Evolutionary conservation across 2,888 invertebrate species (phyloP).

Genomic region (Rhaphigaster nebulosa): DNA sequence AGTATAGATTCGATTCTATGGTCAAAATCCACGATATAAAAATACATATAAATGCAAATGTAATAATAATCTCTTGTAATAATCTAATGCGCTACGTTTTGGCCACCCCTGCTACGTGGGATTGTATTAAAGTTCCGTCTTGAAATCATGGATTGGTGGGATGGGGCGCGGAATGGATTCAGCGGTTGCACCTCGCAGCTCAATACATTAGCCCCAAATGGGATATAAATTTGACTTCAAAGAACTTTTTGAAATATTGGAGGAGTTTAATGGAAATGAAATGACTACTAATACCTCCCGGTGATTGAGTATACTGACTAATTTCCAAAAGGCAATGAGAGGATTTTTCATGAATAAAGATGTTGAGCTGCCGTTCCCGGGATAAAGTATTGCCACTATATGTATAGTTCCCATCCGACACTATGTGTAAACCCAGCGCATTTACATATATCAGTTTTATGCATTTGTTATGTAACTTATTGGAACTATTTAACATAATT

Average conservation of each 20-base stretch:
- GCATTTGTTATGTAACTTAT: background rate
- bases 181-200: background rate
- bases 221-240: conserved; percentile 15
- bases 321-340: conserved; percentile 16
- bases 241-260: background rate
- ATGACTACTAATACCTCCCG: background rate
- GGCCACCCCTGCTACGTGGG: no score
- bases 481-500: conserved; percentile 21
- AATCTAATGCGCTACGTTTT: no score
- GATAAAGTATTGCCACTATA: background rate
- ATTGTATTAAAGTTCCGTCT: background rate
- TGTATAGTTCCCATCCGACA: background rate
- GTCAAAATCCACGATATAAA: no score
- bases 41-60: no score
- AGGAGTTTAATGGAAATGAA: conserved; percentile 38
- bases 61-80: no score
- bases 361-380: background rate
- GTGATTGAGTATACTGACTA: conserved; percentile 2
- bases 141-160: background rate
- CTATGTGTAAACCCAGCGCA: background rate
- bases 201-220: background rate
- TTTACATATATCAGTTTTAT: conserved; percentile 4
- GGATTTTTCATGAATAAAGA: conserved; percentile 40
- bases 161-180: background rate
- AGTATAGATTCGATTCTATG: no score